Percentiles rank a stretch among this genome's conserved stretches.
These are phyloP conservation scores for Uropsilus gracilis DNA, from an alignment of 2,113 vertebrate genomes.

Conservation along the genomic window DNA sequence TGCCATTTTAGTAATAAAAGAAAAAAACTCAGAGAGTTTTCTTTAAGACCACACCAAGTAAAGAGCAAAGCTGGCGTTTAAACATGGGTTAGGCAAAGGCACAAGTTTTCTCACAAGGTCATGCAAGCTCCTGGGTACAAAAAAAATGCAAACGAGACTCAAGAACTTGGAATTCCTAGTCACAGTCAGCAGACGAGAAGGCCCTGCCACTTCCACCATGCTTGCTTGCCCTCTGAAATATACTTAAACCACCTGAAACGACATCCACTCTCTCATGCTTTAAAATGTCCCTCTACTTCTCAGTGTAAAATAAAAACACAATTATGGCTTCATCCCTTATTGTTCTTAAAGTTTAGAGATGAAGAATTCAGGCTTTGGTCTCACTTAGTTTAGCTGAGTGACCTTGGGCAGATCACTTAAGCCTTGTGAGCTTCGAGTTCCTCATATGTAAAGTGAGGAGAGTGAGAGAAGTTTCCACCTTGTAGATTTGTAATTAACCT, in stretches of 20 bases:
- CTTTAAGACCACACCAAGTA: neutral
- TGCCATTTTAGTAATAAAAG: slow-evolving; percentile 19
- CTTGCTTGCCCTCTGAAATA: neutral
- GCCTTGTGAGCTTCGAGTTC: neutral
- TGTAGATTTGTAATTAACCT: neutral
- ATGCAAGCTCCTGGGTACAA: neutral
- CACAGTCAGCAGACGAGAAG: neutral
- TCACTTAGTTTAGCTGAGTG: neutral
- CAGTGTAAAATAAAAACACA: neutral
- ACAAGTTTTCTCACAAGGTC: neutral
- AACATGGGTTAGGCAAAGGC: neutral
- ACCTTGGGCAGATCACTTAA: neutral
- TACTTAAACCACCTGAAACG: neutral
- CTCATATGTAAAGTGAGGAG: neutral
- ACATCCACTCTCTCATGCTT: neutral
- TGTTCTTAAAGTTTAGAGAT: neutral
- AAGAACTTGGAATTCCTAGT: neutral
- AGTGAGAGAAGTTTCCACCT: neutral
- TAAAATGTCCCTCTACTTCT: neutral
- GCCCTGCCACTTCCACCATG: neutral
- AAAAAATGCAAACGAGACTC: neutral
- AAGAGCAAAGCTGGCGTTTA: neutral
- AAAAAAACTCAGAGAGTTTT: neutral
- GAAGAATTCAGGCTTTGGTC: neutral
- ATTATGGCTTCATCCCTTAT: neutral